Conservation (phyloP, 2,797 vertebrate genomes). For the Crenuchus spilurus region DNA sequence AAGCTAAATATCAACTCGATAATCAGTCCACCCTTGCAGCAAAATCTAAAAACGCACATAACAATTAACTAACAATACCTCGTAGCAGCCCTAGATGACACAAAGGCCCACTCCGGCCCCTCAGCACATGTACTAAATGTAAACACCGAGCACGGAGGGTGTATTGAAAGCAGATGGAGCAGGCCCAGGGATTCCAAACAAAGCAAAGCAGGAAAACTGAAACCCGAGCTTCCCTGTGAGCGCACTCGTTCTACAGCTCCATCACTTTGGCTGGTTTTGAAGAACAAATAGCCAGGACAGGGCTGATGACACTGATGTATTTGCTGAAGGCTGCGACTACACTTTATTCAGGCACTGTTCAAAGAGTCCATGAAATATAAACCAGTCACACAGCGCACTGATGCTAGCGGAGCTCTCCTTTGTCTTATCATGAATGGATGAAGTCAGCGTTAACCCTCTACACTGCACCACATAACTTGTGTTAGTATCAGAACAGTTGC, state of each 20-base stretch:
- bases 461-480: background rate
- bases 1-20: too few species aligned
- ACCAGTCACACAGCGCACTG: background rate
- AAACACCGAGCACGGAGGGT: conserved; percentile 10
- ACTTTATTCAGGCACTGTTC: background rate
- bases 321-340: background rate
- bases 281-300: conserved; percentile 58
- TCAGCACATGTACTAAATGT: conserved; percentile 24
- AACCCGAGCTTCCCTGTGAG: background rate
- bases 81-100: background rate
- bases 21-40: too few species aligned
- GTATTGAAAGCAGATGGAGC: conserved; percentile 51
- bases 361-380: conserved; percentile 7
- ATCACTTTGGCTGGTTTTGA: conserved; percentile 43
- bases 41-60: background rate
- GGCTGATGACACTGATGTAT: conserved; percentile 58
- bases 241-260: background rate
- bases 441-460: conserved; percentile 4
- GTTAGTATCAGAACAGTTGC: background rate
- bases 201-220: background rate
- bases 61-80: background rate
- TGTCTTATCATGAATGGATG: conserved; percentile 12
- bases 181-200: background rate
- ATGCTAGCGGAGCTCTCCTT: background rate
- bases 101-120: conserved; percentile 14